Percentiles rank a stretch among this genome's conserved stretches.
These are phyloP conservation scores for Oreochromis tanganicae DNA, from an alignment of 2,113 vertebrate genomes.

Conservation along the genomic window DNA sequence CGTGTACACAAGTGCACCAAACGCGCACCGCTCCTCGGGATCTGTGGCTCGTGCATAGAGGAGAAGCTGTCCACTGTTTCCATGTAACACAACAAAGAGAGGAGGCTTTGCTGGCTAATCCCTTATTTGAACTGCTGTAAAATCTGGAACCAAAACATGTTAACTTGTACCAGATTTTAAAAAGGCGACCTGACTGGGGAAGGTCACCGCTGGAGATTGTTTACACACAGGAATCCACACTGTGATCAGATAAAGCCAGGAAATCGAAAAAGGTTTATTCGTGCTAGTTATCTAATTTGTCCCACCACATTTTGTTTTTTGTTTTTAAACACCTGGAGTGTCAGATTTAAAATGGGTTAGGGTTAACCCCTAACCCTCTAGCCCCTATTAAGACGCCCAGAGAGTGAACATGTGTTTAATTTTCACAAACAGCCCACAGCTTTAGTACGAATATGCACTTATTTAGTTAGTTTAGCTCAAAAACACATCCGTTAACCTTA, in stretches of 20 bases:
- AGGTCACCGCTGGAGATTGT: background rate
- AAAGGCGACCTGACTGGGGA: background rate
- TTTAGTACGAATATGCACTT: background rate
- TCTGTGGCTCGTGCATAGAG: background rate
- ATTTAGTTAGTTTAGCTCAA: background rate
- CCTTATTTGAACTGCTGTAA: background rate
- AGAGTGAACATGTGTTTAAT: background rate
- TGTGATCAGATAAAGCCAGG: background rate
- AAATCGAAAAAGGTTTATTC: background rate
- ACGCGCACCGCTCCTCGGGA: conserved; percentile 1
- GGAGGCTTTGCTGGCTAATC: background rate
- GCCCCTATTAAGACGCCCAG: background rate
- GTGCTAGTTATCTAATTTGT: background rate
- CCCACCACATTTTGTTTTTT: background rate
- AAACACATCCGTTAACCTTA: background rate
- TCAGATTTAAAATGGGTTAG: background rate
- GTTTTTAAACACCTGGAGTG: background rate
- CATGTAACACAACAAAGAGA: conserved; percentile 3
- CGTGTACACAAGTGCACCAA: background rate
- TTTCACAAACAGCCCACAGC: background rate
- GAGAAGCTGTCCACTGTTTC: conserved; percentile 6
- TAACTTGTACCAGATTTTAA: background rate
- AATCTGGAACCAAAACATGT: background rate
- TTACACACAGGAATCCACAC: background rate
- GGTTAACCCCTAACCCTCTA: background rate